Percentiles rank a stretch among this genome's conserved stretches.
Evolutionary conservation across 2,888 invertebrate species (phyloP).

Genomic region (Hylaea fasciaria): DNA sequence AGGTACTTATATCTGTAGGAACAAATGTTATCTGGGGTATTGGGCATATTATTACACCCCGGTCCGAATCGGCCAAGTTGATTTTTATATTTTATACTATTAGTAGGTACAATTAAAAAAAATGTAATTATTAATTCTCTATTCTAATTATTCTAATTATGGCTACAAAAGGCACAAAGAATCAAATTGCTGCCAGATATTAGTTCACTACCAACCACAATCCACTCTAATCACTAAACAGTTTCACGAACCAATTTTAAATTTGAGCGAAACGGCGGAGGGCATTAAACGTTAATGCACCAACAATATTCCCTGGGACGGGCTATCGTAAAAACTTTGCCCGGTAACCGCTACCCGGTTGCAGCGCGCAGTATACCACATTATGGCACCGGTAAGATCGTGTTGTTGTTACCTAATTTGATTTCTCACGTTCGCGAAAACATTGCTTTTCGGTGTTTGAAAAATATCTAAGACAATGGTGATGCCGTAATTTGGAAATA

Average conservation of each 20-base stretch:
- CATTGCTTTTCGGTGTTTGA: too few species aligned
- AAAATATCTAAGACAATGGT: too few species aligned
- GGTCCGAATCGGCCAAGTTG: too few species aligned
- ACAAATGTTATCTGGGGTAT: too few species aligned
- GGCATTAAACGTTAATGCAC: conserved; percentile 80
- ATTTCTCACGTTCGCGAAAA: too few species aligned
- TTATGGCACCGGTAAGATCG: conserved; percentile 14
- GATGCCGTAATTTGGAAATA: too few species aligned
- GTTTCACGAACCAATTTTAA: conserved; percentile 74
- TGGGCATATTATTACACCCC: too few species aligned
- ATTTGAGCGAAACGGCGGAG: conserved; percentile 69
- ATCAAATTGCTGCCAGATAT: conserved; percentile 42
- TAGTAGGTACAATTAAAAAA: conserved; percentile 3
- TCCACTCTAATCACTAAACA: conserved; percentile 66
- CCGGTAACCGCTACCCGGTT: conserved; percentile 60
- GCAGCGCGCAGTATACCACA: conserved; percentile 48
- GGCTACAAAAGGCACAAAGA: conserved; percentile 16
- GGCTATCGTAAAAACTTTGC: conserved; percentile 80
- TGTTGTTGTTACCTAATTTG: too few species aligned
- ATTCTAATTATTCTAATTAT: too few species aligned
- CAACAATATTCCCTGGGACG: conserved; percentile 74
- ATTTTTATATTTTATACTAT: too few species aligned
- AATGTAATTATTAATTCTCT: too few species aligned
- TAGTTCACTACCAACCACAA: conserved; percentile 47
- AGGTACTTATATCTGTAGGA: too few species aligned